Base-by-base conservation (phyloP, 2,113 vertebrate species). In the Podarcis cretensis region DNA sequence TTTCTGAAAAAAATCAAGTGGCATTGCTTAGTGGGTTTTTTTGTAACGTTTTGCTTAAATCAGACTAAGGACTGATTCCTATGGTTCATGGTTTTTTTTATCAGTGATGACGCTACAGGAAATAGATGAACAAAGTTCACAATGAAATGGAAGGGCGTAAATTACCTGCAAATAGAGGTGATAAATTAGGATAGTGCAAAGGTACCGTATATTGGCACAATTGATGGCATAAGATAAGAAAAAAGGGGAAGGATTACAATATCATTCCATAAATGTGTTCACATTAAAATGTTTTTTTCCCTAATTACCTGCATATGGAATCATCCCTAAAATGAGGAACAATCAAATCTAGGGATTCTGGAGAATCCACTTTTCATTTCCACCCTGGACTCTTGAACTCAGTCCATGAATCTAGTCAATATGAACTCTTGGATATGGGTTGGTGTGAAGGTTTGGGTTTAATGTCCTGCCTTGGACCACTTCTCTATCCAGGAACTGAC, bases 121-220 rank as follows among this genome's bases (percentile, higher is more conserved):
- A 77, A 27, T 0, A 0, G 12, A 90, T n/a, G 83, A 30, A 12
- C 89, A n/a, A 83, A 75, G 68, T 90, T 48, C 83, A 81, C 40
- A 90, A 92, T 78, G 77, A 16, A 1, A 88, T 6, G 54, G 63
- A 89, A 73, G 48, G 87, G 73, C 10, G 79, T 86, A 59, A 59
- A 83, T 66, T 63, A 85, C 82, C 27, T 81, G 85, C 48, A 2
- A 78, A 21, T 30, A 43, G 48, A 85, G 32, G 93, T 30, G 81
- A 74, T 87, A 91, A 74, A 84, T 83, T 73, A 76, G 43, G 2
- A 8, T 79, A 91, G 18, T 35, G 79, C 48, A 74, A 86, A 83
- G 25, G 40, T 65, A 40, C 40, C 4, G 5, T 40, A 21, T 35
- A 66, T 54, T 68, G 71, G 75, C 57, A 43, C 48, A 57, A 75